A percentile compares a stretch with the other conserved stretches of the same genome.
Conservation (phyloP, 2,797 vertebrate genomes). For the Carapus acus region DNA sequence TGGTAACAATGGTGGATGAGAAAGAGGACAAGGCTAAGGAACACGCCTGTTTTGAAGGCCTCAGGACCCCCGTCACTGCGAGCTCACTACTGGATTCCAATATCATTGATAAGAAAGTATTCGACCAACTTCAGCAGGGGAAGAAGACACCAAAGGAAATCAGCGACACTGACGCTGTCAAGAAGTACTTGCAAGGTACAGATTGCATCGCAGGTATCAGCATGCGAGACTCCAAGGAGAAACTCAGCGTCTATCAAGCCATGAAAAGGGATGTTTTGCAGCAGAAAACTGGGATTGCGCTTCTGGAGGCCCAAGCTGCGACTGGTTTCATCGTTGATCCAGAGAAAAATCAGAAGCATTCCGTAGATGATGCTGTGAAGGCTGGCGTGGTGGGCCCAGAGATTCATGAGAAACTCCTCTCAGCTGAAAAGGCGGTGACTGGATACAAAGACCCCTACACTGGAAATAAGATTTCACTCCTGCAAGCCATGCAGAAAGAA, state of each 20-base stretch:
- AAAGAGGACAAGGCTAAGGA: constrained; percentile 74
- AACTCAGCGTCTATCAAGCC: constrained; percentile 85
- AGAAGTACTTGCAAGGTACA: constrained; percentile 77
- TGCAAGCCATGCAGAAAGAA: constrained; percentile 94
- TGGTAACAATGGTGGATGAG: constrained; percentile 85
- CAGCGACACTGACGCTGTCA: constrained; percentile 71
- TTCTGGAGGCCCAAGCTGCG: constrained; percentile 92
- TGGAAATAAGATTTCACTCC: constrained; percentile 84
- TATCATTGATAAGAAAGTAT: constrained; percentile 76
- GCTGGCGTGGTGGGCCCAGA: constrained; percentile 86
- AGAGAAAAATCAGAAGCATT: constrained; percentile 77
- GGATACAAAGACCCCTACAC: constrained; percentile 96
- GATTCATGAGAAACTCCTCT: constrained; percentile 89
- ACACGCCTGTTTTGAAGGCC: constrained; percentile 73
- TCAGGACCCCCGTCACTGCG: constrained; percentile 72
- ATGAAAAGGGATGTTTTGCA: constrained; percentile 82
- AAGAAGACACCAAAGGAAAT: constrained; percentile 82
- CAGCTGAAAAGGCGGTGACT: constrained; percentile 87
- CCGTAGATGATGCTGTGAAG: constrained; percentile 90
- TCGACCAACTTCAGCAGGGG: constrained; percentile 78
- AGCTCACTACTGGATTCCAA: constrained; percentile 73
- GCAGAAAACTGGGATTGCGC: constrained; percentile 76
- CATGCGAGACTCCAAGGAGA: constrained; percentile 78
- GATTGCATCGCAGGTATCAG: constrained; percentile 80
- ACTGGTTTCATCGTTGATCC: constrained; percentile 89